Evolutionary conservation across 2,797 vertebrate species (phyloP), one percentile per base, ranked within the genome.

Genomic region (Coregonus suidteri): DNA sequence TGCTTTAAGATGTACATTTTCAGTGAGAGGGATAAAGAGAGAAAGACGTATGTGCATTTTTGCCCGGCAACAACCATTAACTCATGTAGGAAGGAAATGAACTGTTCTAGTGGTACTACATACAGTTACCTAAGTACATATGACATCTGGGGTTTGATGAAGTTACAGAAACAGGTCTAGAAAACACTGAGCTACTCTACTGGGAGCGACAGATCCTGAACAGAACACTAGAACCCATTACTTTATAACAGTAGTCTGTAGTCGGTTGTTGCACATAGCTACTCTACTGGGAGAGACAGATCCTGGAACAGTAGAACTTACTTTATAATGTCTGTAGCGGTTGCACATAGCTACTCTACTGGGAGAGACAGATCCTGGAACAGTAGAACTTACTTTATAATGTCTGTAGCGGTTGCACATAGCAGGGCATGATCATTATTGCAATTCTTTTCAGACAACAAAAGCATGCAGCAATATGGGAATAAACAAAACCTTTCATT

Each of bases 371-470:
- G 31, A 34, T 34, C 31, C 31, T 34, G 31, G 31, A 34, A 1
- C 31, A 34, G 31, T 34, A 34, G 31, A 34, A 34, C 31, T 34
- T 34, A 34, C 31, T 34, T 34, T 34, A 1, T 34, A 34, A 34
- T 34, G 31, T 34, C 31, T 34, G 31, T 34, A 34, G 31, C 31
- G 31, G 31, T 34, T 51, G 81, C 84, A 88, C 76, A 82, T 6
- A 74, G 80, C 1, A 86, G n/a, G 30, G 83, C 78, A 41, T 67
- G 81, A 59, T 47, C 67, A 68, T 73, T 30, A 69, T 83, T 85
- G 31, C 81, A 74, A 34, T 83, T 88, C 90, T 92, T 89, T 77
- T 62, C 64, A 4, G 7, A 56, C 75, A 14, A 54, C 76, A n/a
- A 78, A 76, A 73, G 79, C 30, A 74, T 2, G 4, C 3, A 76